These are phyloP conservation scores for Bimastos eiseni DNA, from an alignment of 2,888 invertebrate genomes.

Conservation along the genomic window DNA sequence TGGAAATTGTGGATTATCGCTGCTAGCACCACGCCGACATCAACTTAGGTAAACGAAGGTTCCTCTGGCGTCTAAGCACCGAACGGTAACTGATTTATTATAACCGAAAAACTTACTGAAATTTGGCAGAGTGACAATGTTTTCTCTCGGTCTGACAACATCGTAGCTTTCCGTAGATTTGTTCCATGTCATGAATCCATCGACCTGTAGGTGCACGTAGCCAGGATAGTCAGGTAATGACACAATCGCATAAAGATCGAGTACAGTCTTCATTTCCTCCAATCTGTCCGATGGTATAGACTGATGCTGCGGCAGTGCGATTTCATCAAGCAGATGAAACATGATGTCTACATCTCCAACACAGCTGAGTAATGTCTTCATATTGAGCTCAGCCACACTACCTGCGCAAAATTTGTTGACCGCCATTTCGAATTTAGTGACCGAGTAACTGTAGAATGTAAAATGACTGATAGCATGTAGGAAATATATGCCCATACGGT, in stretches of 20 bases:
- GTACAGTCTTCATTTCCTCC: neutral
- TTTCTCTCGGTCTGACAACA: no score
- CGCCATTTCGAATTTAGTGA: no score
- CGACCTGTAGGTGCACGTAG: neutral
- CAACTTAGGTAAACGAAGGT: no score
- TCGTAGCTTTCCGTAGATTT: neutral
- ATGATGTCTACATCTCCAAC: neutral
- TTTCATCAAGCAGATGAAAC: neutral
- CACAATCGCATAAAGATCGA: neutral
- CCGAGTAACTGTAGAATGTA: neutral
- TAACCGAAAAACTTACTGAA: no score
- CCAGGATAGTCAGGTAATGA: neutral
- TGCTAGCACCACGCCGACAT: no score
- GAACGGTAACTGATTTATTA: no score
- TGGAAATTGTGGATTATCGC: no score
- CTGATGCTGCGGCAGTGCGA: neutral
- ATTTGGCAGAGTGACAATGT: no score
- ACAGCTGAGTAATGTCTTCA: neutral
- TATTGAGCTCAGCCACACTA: neutral
- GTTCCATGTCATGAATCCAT: neutral
- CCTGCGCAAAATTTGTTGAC: neutral
- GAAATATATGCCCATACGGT: neutral
- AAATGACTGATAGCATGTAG: neutral
- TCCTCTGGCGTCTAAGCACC: no score
- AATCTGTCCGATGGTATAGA: neutral